Conservation (phyloP, 1,140 invertebrate species). For the Musca vetustissima region DNA sequence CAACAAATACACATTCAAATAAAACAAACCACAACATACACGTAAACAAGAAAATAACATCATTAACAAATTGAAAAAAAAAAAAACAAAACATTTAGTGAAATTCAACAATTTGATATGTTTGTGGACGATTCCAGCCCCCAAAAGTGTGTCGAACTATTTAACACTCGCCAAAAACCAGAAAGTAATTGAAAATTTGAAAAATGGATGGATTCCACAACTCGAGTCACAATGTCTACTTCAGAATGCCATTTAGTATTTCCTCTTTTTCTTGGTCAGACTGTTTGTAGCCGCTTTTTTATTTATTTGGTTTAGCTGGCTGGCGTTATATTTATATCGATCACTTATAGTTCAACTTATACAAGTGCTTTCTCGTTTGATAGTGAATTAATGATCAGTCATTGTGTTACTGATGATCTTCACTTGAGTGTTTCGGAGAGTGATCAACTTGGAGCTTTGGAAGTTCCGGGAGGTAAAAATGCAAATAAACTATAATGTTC, state of each 20-base stretch:
- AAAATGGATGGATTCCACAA: background rate
- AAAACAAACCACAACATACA: background rate
- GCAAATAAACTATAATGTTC: too few species aligned
- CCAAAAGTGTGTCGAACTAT: background rate
- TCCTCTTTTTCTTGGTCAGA: background rate
- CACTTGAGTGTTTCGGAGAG: background rate
- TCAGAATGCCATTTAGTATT: background rate
- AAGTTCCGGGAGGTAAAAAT: background rate
- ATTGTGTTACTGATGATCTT: slow-evolving; percentile 5
- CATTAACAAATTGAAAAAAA: slow-evolving; percentile 3
- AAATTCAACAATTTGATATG: background rate
- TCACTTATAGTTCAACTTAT: too few species aligned
- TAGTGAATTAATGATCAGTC: background rate
- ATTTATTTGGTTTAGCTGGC: background rate
- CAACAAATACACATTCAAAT: background rate
- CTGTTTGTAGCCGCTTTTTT: background rate
- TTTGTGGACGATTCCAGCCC: background rate
- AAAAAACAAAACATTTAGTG: slow-evolving; percentile 9
- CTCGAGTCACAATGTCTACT: background rate
- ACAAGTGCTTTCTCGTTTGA: background rate
- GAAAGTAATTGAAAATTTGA: background rate
- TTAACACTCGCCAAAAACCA: background rate
- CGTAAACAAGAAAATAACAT: background rate
- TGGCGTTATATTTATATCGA: background rate
- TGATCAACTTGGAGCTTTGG: slow-evolving; percentile 1